Base-by-base conservation (phyloP, 2,797 vertebrate species). In the Amniataba percoides region DNA sequence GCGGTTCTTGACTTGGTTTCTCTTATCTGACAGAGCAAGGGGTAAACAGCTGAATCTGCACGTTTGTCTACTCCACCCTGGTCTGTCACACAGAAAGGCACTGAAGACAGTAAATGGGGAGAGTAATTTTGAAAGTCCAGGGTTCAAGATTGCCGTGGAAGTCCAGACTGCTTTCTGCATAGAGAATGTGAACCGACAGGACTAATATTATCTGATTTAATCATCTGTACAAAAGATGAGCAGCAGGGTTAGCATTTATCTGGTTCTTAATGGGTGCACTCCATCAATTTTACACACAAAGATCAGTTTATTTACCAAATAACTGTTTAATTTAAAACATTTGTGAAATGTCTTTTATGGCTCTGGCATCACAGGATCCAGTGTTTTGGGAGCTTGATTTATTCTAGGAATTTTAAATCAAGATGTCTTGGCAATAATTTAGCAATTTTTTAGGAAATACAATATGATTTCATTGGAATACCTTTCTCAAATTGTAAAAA, bases 301-400 rank as follows among this genome's bases (percentile, higher is more conserved):
- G 51, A 55, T 65, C 18, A 70, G 39, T 51, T 65, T 51, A 51
- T 36, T 27, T 71, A 56, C 49, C 62, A 61, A 3, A 48, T 36
- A 60, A 34, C 34, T 72, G 56, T 48, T 69, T 48, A 49, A 57
- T 16, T 49, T 27, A 25, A 59, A 71, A 51, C 10, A 52, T 36
- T 7, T 18, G 43, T 16, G 8, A 18, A 31, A 53, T 12, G 1
- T 43, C 8, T 46, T 77, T 1, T 1, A 27, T 49, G 25, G 3
- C 7, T 19, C 18, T 43, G 45, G 3, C 0, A 15, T 23, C 67
- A 52, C 31, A 11, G 40, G 52, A 56, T 34, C 40, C 40, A 58
- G n/a, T 4, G 31, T 19, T 68, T 21, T 46, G 15, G 42, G 52
- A 14, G 13, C 42, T 55, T 27, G 51, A 27, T 52, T 48, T 11